phyloP scores from a whole-genome alignment of 2,113 vertebrate species.

The Sapayoa aenigma region DNA sequence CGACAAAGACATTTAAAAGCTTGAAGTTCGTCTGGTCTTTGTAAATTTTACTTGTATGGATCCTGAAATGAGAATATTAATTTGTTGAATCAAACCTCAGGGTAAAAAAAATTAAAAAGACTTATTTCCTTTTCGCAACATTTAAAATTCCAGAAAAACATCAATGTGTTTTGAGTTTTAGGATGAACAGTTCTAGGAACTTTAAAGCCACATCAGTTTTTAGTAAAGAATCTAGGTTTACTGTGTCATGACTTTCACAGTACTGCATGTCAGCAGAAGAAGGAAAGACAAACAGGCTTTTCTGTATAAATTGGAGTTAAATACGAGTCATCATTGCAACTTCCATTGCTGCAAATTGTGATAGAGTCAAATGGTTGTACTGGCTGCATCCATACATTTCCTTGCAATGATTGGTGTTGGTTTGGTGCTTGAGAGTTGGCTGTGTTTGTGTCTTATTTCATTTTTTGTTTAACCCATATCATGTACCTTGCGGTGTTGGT shows the following conservation, averaged over 20 bases:
- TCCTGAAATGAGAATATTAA: not conserved
- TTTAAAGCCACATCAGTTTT: not conserved
- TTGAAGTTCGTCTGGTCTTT: not conserved
- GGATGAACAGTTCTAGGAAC: not conserved
- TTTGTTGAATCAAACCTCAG: not conserved
- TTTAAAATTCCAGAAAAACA: not conserved
- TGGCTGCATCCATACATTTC: not conserved
- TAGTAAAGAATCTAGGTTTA: not conserved
- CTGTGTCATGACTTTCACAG: not conserved
- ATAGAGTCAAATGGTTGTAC: not conserved
- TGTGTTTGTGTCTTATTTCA: not conserved
- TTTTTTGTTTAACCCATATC: constrained; percentile 78
- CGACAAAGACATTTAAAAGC: not conserved
- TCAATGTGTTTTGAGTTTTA: not conserved
- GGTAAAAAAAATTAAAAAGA: not conserved
- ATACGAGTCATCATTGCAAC: not conserved
- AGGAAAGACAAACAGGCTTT: not conserved
- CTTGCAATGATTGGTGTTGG: not conserved
- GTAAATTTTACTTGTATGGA: not conserved
- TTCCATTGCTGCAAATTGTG: not conserved
- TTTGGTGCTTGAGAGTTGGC: not conserved
- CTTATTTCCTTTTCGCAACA: not conserved
- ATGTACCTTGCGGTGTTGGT: constrained; percentile 84
- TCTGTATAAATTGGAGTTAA: not conserved
- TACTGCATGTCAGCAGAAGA: not conserved